phyloP scores from a whole-genome alignment of 2,797 vertebrate species.

The Heteromormyrus szaboi region DNA sequence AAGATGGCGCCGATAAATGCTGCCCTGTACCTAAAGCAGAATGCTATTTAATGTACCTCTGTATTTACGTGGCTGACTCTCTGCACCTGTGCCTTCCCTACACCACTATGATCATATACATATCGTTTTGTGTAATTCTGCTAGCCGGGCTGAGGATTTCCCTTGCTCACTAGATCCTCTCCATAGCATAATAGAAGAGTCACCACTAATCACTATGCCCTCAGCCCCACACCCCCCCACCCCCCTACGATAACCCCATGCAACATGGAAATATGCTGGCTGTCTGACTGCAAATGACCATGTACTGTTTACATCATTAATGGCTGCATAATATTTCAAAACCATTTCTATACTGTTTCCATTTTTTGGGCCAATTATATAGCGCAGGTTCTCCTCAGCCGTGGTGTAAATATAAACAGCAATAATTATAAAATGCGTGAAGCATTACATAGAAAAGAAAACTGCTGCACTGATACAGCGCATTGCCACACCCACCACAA shows the following conservation, averaged over 20 bases:
- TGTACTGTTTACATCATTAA: background rate
- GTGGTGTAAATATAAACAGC: background rate
- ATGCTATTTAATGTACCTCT: background rate
- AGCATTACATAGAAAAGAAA: background rate
- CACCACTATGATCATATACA: background rate
- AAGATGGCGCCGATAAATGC: background rate
- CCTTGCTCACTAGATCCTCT: background rate
- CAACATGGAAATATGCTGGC: background rate
- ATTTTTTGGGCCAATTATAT: background rate
- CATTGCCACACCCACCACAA: too few species aligned
- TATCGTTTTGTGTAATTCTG: constrained; percentile 27
- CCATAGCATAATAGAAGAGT: background rate
- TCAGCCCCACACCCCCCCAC: background rate
- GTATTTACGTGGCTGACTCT: background rate
- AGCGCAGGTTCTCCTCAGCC: background rate
- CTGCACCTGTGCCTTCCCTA: constrained; percentile 18
- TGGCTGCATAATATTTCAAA: background rate
- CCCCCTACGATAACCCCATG: background rate
- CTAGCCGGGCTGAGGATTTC: background rate
- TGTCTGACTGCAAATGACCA: background rate
- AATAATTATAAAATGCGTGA: background rate
- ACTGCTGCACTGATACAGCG: background rate
- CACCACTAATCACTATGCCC: background rate
- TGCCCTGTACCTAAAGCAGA: background rate
- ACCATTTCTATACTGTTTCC: background rate